These are phyloP conservation scores for Drosophila fulvimacula DNA, from an alignment of 2,888 invertebrate species.

Conservation along the genomic window DNA sequence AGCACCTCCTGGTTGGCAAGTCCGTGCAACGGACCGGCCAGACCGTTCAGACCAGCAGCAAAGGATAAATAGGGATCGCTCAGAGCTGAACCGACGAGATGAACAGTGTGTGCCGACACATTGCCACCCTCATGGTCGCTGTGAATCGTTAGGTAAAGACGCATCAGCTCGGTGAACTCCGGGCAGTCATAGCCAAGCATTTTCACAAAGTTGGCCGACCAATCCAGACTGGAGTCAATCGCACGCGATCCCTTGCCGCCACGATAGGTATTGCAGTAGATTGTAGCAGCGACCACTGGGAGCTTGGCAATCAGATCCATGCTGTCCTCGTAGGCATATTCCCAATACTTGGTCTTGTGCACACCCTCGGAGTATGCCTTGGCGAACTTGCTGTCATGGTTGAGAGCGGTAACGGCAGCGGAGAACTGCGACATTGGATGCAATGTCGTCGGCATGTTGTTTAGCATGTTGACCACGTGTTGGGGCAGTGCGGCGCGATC, in stretches of 20 bases:
- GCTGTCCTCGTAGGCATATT: constrained; percentile 91
- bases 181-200: constrained; percentile 92
- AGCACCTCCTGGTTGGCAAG: constrained; percentile 97
- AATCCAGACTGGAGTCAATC: constrained; percentile 92
- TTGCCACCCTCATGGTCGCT: constrained; percentile 96
- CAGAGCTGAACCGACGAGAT: constrained; percentile 93
- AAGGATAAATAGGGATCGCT: constrained; percentile 95
- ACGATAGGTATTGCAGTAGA: constrained; percentile 92
- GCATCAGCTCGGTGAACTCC: constrained; percentile 92
- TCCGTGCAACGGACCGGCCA: constrained; percentile 95
- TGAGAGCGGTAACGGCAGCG: constrained; percentile 92
- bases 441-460: constrained; percentile 91
- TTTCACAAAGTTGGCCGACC: constrained; percentile 92
- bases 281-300: constrained; percentile 93
- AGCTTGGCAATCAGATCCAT: constrained; percentile 95
- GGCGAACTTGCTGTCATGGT: constrained; percentile 93
- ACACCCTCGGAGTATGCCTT: constrained; percentile 89
- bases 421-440: constrained; percentile 95
- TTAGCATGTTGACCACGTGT: constrained; percentile 92
- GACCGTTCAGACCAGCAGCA: constrained; percentile 93
- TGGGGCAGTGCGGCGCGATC: constrained; percentile 89
- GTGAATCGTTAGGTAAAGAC: constrained; percentile 94
- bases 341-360: constrained; percentile 92
- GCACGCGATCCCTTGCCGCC: constrained; percentile 89
- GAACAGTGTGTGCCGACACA: constrained; percentile 95